Base-by-base conservation (phyloP, 2,888 invertebrate species). In the Hoplodrina blanda region DNA sequence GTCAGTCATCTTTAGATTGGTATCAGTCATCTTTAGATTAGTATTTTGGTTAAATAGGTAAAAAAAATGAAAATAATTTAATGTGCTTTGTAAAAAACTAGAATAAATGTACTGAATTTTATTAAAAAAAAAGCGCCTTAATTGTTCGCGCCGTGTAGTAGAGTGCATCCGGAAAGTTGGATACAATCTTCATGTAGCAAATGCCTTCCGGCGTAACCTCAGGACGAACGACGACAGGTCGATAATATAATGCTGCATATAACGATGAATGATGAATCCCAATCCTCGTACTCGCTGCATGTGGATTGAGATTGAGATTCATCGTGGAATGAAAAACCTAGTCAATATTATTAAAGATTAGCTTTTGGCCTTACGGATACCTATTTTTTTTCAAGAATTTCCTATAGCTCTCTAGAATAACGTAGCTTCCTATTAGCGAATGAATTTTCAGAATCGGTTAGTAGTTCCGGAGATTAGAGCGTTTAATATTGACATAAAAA, bases 161-260 rank as follows among this genome's bases (percentile, higher is more conserved):
- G 20, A 71, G 15, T 71, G 77, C 71, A 75, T 68, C 57, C 33
- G 60, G 59, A 62, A 49, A 37, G 61, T 41, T 41, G 19, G 8
- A 8, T 44, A 56, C 11, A 76, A 67, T 44, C 2, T 55, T 67
- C 71, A 25, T 44, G 68, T 68, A 44, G 30, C 30, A 13, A 74
- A 49, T 30, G 6, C 20, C 20, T 49, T 3, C 20, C 4, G 15
- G 19, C 6, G 46, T 44, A 7, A 49, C 20, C 13, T n/a, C 20
- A 55, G 10, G 41, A 33, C 49, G 5, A 15, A n/a, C 46, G 30
- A 11, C n/a, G 37, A 25, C 10, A 7, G 6, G 6, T 50, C 7
- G 19, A 20, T 52, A 70, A 33, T 37, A 37, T n/a, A n/a, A n/a
- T 41, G 20, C 19, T 30, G 17, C 6, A 6, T 4, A 7, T n/a